A percentile compares a stretch with the other conserved stretches of the same genome.
phyloP scores from a whole-genome alignment of 1,140 invertebrate genomes.

The Drosophila miranda region DNA sequence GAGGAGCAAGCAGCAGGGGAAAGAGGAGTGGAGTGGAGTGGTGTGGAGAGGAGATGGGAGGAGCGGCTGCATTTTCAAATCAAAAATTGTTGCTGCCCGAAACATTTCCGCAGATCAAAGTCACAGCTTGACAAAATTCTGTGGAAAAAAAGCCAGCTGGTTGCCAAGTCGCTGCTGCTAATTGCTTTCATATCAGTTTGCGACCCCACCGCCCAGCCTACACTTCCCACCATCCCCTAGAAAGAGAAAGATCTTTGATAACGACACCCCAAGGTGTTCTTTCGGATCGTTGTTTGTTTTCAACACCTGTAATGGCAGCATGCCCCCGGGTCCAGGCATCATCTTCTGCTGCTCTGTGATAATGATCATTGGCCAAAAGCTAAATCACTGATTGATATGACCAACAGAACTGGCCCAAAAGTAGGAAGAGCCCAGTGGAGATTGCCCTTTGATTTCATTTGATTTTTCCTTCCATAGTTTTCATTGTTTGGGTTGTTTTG shows the following conservation, averaged over 20 bases:
- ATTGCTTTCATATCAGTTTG: conserved; percentile 76
- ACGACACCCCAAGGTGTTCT: conserved; percentile 46
- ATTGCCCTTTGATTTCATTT: conserved; percentile 28
- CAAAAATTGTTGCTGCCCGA: conserved; percentile 71
- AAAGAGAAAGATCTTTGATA: conserved; percentile 50
- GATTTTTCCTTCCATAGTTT: conserved; percentile 18
- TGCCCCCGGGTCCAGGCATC: background rate
- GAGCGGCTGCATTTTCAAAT: conserved; percentile 68
- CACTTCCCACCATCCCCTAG: conserved; percentile 13
- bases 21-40: too few species aligned
- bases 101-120: conserved; percentile 80
- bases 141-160: conserved; percentile 65
- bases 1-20: too few species aligned
- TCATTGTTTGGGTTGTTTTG: conserved; percentile 23
- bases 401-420: conserved; percentile 21
- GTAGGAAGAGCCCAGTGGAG: conserved; percentile 18
- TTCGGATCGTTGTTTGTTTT: conserved; percentile 40
- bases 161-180: conserved; percentile 61
- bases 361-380: conserved; percentile 52
- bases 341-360: conserved; percentile 12
- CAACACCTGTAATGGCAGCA: conserved; percentile 58
- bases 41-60: background rate
- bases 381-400: conserved; percentile 60
- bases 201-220: background rate
- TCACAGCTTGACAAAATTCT: conserved; percentile 79